These are phyloP conservation scores for Notocelia uddmanniana DNA, from an alignment of 2,888 invertebrate species.

Conservation along the genomic window DNA sequence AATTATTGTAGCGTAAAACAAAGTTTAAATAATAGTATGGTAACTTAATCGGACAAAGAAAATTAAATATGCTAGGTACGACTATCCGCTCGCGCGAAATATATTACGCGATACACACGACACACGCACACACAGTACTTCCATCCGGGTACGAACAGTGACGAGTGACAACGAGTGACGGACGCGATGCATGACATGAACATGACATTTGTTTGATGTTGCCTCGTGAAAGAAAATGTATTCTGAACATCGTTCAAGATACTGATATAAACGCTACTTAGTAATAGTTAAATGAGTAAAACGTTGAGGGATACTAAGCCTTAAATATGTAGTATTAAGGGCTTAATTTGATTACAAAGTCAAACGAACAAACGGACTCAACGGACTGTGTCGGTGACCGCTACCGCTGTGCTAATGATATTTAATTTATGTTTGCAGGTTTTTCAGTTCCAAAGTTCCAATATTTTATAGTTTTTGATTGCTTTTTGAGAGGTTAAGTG, in stretches of 20 bases:
- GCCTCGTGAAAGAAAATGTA: background rate
- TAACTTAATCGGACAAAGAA: constrained; percentile 41
- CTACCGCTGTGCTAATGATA: too few species aligned
- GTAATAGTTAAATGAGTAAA: background rate
- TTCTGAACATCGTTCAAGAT: background rate
- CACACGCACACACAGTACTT: constrained; percentile 17
- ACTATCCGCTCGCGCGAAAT: constrained; percentile 9
- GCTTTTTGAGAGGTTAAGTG: background rate
- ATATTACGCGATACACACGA: background rate
- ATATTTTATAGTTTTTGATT: too few species aligned
- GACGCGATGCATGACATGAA: constrained; percentile 16
- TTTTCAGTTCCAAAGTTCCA: too few species aligned
- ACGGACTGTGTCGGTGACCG: too few species aligned
- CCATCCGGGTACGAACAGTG: constrained; percentile 5
- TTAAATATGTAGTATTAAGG: fast-evolving
- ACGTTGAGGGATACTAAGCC: background rate
- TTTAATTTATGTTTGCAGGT: too few species aligned
- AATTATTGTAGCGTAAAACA: constrained; percentile 50
- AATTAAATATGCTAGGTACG: constrained; percentile 9
- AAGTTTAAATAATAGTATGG: constrained; percentile 8
- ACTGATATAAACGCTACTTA: background rate
- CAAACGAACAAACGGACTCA: too few species aligned
- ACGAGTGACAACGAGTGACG: too few species aligned
- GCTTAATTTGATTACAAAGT: background rate
- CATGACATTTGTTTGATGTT: constrained; percentile 11